These are phyloP conservation scores for Chesias legatella DNA, from an alignment of 2,888 invertebrate species.

Conservation along the genomic window DNA sequence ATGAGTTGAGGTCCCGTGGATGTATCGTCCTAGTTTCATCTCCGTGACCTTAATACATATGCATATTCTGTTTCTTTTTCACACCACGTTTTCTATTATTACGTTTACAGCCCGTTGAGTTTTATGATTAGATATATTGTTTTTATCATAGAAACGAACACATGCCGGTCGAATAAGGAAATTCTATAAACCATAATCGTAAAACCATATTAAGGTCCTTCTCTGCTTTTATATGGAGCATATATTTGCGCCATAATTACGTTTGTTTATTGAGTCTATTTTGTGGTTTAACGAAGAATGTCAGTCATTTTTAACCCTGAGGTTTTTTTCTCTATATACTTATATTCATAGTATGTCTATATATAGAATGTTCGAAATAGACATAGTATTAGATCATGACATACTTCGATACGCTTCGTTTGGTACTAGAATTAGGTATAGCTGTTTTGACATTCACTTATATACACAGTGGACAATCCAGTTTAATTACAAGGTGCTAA, in stretches of 20 bases:
- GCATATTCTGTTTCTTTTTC: constrained; percentile 36
- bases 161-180: constrained; percentile 9
- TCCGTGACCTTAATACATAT: constrained; percentile 31
- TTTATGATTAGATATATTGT: constrained; percentile 20
- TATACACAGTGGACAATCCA: constrained; percentile 21
- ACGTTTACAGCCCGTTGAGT: constrained; percentile 20
- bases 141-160: constrained; percentile 24
- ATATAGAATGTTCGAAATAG: neutral
- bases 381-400: neutral
- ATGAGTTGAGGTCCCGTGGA: constrained; percentile 4
- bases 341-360: neutral
- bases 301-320: constrained; percentile 4
- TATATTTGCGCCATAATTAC: neutral
- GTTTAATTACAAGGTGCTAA: constrained; percentile 28
- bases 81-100: constrained; percentile 26
- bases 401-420: neutral
- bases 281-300: constrained; percentile 3
- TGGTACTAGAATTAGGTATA: constrained; percentile 2
- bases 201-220: constrained; percentile 10
- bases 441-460: constrained; percentile 33
- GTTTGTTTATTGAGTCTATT: neutral
- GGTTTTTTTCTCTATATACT: neutral
- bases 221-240: constrained; percentile 1
- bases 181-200: constrained; percentile 9
- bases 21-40: constrained; percentile 14